Conservation (phyloP, 2,888 invertebrate species). For the Psylliodes chrysocephalus region DNA sequence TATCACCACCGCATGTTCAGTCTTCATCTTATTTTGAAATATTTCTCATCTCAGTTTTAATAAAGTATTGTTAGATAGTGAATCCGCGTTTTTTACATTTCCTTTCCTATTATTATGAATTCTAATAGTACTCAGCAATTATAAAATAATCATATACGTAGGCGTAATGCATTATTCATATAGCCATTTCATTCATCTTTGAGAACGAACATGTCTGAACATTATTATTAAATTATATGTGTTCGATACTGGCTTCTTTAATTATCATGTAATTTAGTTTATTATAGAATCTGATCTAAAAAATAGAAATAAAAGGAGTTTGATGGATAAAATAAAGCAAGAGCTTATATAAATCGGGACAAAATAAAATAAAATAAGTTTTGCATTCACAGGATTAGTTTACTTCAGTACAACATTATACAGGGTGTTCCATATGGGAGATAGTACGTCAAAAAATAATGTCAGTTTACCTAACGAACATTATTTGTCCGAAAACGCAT, state of each 20-base stretch:
- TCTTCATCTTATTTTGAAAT: not conserved
- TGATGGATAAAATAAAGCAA: not conserved
- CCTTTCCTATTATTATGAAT: conserved; percentile 5
- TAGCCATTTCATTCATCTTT: conserved; percentile 5
- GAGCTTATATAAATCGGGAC: no score
- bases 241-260: conserved; percentile 2
- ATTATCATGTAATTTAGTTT: not conserved
- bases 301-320: not conserved
- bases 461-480: no score
- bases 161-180: conserved; percentile 14
- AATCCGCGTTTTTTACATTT: conserved; percentile 3
- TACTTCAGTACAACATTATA: no score
- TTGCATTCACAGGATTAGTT: no score
- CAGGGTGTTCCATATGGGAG: no score
- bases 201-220: not conserved
- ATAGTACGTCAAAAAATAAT: no score
- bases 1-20: conserved; percentile 3
- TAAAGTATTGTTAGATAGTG: conserved; percentile 8
- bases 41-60: conserved; percentile 5
- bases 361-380: no score
- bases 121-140: conserved; percentile 1
- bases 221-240: not conserved
- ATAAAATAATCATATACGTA: conserved; percentile 12
- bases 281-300: not conserved
- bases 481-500: no score